phyloP scores from a whole-genome alignment of 2,888 invertebrate genomes.

The Drosophila merina region DNA sequence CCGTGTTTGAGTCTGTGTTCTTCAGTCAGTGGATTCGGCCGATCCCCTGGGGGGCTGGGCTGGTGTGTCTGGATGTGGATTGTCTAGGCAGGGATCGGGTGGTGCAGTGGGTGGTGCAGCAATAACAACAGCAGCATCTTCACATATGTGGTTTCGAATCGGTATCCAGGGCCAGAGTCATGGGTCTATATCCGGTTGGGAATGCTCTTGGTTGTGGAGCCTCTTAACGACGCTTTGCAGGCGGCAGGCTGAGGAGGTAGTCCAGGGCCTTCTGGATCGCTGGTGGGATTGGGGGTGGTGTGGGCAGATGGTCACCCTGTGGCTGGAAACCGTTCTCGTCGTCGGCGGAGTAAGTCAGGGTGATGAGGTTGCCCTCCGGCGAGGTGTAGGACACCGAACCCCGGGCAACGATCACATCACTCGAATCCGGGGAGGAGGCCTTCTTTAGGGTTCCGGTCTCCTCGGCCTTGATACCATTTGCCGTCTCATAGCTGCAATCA shows the following conservation, averaged over 20 bases:
- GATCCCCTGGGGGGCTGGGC: constrained; percentile 14
- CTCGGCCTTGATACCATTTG: constrained; percentile 92
- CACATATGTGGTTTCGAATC: constrained; percentile 47
- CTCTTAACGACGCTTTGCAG: constrained; percentile 82
- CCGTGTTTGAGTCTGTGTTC: constrained; percentile 57
- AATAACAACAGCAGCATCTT: constrained; percentile 60
- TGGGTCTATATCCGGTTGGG: constrained; percentile 34
- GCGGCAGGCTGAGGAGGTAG: constrained; percentile 88
- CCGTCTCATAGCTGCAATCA: constrained; percentile 89
- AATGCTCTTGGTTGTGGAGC: neutral
- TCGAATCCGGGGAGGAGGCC: constrained; percentile 87
- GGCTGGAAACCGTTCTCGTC: constrained; percentile 88
- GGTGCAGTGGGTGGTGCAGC: constrained; percentile 17
- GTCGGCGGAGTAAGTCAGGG: constrained; percentile 88
- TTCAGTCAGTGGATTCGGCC: constrained; percentile 68
- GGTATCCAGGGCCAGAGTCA: constrained; percentile 39
- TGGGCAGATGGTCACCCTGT: constrained; percentile 89
- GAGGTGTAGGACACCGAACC: constrained; percentile 89
- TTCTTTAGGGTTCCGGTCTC: constrained; percentile 91
- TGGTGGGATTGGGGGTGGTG: constrained; percentile 90
- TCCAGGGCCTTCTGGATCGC: constrained; percentile 90
- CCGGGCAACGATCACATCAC: constrained; percentile 88
- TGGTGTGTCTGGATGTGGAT: constrained; percentile 39
- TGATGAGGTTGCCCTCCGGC: constrained; percentile 89
- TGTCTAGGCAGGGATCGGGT: constrained; percentile 25